Evolutionary conservation across 2,113 vertebrate genomes (phyloP).

Genomic region (Amazona guildingii): DNA sequence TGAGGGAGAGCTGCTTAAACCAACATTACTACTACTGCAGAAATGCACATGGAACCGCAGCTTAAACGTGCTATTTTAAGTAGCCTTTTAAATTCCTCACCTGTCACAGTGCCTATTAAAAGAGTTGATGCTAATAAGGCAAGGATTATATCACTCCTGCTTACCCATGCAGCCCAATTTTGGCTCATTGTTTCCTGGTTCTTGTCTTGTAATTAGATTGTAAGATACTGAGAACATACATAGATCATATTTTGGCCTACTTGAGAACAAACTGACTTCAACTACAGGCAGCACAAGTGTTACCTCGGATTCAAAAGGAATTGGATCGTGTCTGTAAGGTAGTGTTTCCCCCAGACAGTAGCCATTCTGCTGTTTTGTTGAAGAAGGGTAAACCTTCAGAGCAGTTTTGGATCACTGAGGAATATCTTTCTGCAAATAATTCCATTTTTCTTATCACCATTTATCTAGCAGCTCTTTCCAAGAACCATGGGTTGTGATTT

Average conservation of each 20-base stretch:
- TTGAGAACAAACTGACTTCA: not conserved
- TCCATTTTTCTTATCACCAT: not conserved
- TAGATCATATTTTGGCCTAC: not conserved
- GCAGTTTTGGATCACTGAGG: not conserved
- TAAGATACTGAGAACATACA: not conserved
- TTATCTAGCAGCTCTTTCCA: not conserved
- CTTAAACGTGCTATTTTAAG: constrained; percentile 35
- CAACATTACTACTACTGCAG: constrained; percentile 1
- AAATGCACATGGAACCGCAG: not conserved
- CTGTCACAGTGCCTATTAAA: constrained; percentile 51
- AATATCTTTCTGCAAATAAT: not conserved
- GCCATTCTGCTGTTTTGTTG: not conserved
- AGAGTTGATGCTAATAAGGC: constrained; percentile 14
- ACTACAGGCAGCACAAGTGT: not conserved
- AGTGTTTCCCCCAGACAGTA: not conserved
- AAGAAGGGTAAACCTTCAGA: not conserved
- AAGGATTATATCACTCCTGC: constrained; percentile 8
- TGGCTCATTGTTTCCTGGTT: constrained; percentile 14
- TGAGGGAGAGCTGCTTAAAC: constrained; percentile 36
- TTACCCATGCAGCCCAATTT: not conserved
- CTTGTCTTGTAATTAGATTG: not conserved
- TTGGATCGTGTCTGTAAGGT: not conserved
- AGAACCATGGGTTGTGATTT: not conserved
- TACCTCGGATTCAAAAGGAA: not conserved
- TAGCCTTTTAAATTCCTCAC: constrained; percentile 32